phyloP scores from a whole-genome alignment of 37 sponge, comb jelly and placozoan species.

The Oscarella lobularis region DNA sequence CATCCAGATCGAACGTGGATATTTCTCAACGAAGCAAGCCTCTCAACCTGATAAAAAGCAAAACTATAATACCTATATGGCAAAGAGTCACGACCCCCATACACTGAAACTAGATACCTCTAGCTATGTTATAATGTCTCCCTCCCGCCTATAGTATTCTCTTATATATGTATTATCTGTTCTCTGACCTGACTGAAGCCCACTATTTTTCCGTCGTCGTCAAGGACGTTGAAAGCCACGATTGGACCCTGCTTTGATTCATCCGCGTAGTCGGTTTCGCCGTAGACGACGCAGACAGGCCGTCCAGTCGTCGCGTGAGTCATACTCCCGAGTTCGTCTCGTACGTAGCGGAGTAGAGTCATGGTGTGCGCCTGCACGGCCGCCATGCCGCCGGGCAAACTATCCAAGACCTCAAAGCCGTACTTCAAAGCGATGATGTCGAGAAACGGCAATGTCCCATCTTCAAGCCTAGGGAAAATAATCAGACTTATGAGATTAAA shows the following conservation, averaged over 20 bases:
- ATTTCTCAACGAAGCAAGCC: constrained; percentile 30
- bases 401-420: constrained; percentile 51
- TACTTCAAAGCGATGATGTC: constrained; percentile 65
- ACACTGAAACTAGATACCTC: too few species aligned
- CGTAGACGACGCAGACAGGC: constrained; percentile 55
- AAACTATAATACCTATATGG: not conserved
- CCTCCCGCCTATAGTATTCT: too few species aligned
- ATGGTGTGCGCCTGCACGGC: constrained; percentile 49
- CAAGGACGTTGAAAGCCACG: constrained; percentile 66
- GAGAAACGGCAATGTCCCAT: constrained; percentile 83
- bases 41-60: constrained; percentile 42
- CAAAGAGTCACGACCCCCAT: too few species aligned
- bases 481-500: not conserved
- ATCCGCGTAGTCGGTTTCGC: constrained; percentile 15
- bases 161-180: too few species aligned
- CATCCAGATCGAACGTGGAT: constrained; percentile 88
- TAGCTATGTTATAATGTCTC: too few species aligned
- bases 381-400: constrained; percentile 35
- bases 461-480: constrained; percentile 43
- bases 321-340: constrained; percentile 22
- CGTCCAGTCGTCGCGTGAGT: constrained; percentile 38
- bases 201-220: constrained; percentile 38
- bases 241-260: constrained; percentile 55
- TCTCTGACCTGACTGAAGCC: constrained; percentile 68
- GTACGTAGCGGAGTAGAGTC: constrained; percentile 23